Evolutionary conservation across 2,797 vertebrate species (phyloP).

Genomic region (Tauraco hartlaubi): DNA sequence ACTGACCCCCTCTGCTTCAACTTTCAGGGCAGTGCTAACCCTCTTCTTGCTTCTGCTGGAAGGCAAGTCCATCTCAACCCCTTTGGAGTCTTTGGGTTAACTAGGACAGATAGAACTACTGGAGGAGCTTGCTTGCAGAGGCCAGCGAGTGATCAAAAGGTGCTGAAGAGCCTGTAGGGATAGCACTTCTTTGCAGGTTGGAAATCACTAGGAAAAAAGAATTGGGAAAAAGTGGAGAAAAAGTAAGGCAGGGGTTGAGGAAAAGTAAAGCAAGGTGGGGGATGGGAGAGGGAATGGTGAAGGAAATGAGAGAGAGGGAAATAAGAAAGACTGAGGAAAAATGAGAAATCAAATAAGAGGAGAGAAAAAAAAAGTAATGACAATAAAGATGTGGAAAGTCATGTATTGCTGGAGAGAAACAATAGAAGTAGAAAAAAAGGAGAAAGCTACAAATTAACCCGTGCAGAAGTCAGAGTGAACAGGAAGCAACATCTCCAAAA

Average conservation of each 20-base stretch:
- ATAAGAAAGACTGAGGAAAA: not conserved
- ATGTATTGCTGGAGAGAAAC: not conserved
- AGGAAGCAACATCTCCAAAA: not conserved
- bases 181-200: not conserved
- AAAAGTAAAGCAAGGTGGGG: not conserved
- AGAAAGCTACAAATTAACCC: not conserved
- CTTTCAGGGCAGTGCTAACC: not conserved
- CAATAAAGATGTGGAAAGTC: not conserved
- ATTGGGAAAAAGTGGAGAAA: not conserved
- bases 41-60: not conserved
- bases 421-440: not conserved
- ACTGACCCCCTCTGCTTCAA: not conserved
- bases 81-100: not conserved
- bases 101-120: not conserved
- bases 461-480: not conserved
- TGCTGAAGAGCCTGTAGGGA: not conserved
- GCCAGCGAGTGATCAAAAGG: not conserved
- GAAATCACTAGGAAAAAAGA: not conserved
- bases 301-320: not conserved
- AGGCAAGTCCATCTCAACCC: not conserved
- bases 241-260: not conserved
- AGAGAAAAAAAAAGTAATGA: not conserved
- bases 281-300: not conserved
- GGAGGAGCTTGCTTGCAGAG: not conserved
- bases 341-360: not conserved